Base-by-base conservation (phyloP, 2,888 invertebrate genomes). In the Heliconius aoede region DNA sequence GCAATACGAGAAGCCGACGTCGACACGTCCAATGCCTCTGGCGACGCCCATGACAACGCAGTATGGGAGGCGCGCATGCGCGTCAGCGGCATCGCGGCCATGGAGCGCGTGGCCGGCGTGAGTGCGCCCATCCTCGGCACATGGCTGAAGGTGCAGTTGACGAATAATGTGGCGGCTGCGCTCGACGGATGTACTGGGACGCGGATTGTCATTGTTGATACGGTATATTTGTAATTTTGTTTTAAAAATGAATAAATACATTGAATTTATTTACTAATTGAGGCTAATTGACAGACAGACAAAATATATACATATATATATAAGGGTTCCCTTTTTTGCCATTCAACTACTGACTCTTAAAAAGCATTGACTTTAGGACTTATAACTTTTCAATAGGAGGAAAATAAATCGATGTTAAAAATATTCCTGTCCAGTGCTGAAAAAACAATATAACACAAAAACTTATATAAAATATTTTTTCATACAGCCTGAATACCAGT, bases 401-500 rank as follows among this genome's bases (percentile, higher is more conserved):
- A 11, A 3, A 40, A 40, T n/a, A 40, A 21, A 46, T 18, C 46
- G 7, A 18, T 21, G 7, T 46, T 46, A 46, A 46, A 7, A 18
- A 7, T 5, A 46, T 46, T 46, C 7, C 46, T 46, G 18, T 46
- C 46, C 18, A 46, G 46, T 46, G 46, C 46, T 5, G 5, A 46
- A 46, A 46, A 46, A 46, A 18, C 7, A 18, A 1, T 46, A 46
- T 18, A 46, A 46, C 46, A 18, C 46, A 46, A 46, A 46, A 18
- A 18, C 18, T 18, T 7, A 46, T 8, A 40, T 40, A 51, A 51
- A 51, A 51, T n/a, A n/a, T 55, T 55, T 69, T 51, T 13, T 11
- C n/a, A 30, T 88, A 60, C 90, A 97, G 97, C 95, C 95, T 51
- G 96, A 96, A 28, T 97, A 96, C 90, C 95, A 96, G 58, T 96